A percentile compares a stretch with the other conserved stretches of the same genome.
These are phyloP conservation scores for Dromas ardeola DNA, from an alignment of 2,113 vertebrate species.

Conservation along the genomic window DNA sequence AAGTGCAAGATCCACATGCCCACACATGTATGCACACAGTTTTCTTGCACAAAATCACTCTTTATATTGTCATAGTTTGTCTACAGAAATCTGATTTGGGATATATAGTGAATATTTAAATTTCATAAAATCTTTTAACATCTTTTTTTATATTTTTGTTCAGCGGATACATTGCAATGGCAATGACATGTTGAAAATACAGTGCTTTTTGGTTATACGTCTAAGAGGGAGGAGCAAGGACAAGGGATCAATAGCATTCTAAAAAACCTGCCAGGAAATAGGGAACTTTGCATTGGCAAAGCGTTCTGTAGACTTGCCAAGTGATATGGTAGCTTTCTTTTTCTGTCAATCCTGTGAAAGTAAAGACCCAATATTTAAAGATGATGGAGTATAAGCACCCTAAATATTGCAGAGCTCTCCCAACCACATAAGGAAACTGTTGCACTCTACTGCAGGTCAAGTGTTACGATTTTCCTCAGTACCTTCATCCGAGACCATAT, in stretches of 20 bases:
- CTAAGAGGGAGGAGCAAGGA: background rate
- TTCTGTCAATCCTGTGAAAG: background rate
- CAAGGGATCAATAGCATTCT: background rate
- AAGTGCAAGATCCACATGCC: background rate
- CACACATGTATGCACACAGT: accelerated
- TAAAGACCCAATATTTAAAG: background rate
- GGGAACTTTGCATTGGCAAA: background rate
- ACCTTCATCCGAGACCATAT: background rate
- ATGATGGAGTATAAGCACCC: background rate
- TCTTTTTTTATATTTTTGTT: background rate
- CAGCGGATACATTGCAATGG: background rate
- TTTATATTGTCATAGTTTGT: background rate
- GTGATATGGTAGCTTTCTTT: background rate
- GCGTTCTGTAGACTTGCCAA: background rate
- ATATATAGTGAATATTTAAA: background rate
- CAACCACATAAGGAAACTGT: accelerated
- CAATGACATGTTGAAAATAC: background rate
- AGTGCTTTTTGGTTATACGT: background rate
- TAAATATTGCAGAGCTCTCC: background rate
- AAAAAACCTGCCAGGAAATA: background rate
- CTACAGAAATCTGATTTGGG: background rate
- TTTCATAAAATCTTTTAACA: background rate
- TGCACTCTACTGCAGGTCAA: background rate
- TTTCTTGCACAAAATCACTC: background rate
- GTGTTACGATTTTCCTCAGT: background rate